Conservation (phyloP, 2,113 vertebrate species). For the Ceyx margarethae region DNA sequence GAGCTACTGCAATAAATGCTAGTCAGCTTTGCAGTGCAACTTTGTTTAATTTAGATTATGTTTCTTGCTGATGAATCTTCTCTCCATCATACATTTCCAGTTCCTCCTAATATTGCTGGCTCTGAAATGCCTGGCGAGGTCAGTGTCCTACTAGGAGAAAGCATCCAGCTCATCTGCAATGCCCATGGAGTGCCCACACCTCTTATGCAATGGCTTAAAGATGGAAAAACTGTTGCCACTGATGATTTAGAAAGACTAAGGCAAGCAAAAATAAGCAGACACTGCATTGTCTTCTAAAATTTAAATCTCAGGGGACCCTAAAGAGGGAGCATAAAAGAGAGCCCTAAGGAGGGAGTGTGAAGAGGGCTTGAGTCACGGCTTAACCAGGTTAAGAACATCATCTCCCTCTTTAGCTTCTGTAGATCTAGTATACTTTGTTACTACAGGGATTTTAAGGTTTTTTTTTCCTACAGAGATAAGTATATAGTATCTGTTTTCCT, state of each 20-base stretch:
- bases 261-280: constrained; percentile 64
- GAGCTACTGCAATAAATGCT: not conserved
- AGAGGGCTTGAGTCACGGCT: not conserved
- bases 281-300: not conserved
- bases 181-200: constrained; percentile 84
- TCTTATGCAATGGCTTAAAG: constrained; percentile 87
- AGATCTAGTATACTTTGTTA: not conserved
- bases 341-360: not conserved
- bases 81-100: constrained; percentile 62
- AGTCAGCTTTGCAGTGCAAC: not conserved
- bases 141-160: constrained; percentile 83
- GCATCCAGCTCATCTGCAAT: constrained; percentile 83
- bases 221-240: constrained; percentile 78
- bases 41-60: not conserved
- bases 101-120: constrained; percentile 87
- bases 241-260: constrained; percentile 70
- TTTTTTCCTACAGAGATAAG: not conserved
- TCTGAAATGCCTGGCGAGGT: constrained; percentile 89
- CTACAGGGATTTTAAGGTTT: not conserved
- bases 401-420: not conserved
- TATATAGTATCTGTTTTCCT: not conserved
- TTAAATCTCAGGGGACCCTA: not conserved
- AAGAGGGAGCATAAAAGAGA: not conserved
- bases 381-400: not conserved
- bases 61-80: constrained; percentile 20